Percentiles rank a stretch among this genome's conserved stretches.
Evolutionary conservation across 2,113 vertebrate genomes (phyloP).

Genomic region (Heterocephalus glaber): DNA sequence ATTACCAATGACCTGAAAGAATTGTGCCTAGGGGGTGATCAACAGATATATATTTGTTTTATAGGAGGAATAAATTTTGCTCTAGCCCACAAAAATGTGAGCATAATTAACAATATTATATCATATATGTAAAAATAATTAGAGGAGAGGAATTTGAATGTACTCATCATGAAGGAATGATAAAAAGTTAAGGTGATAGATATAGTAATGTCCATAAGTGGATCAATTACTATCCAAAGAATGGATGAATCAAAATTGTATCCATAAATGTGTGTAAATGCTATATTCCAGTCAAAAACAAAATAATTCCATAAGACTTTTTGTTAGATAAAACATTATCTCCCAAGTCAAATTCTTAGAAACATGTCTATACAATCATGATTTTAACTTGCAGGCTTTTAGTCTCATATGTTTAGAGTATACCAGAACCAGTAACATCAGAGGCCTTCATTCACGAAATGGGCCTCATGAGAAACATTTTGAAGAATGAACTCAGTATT

Average conservation of each 20-base stretch:
- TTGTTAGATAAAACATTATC: not conserved
- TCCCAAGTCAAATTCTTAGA: not conserved
- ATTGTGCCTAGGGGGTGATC: accelerated
- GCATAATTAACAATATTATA: not conserved
- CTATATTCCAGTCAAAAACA: not conserved
- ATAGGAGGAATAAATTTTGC: not conserved
- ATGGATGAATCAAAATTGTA: not conserved
- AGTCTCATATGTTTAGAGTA: not conserved
- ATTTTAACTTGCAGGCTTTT: not conserved
- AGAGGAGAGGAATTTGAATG: not conserved
- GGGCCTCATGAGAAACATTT: not conserved
- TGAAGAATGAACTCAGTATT: not conserved
- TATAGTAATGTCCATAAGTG: not conserved
- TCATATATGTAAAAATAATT: not conserved
- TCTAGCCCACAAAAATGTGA: not conserved
- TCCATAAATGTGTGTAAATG: not conserved
- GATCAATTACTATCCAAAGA: not conserved
- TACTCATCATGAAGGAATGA: not conserved
- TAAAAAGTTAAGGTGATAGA: not conserved
- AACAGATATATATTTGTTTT: accelerated
- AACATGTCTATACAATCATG: not conserved
- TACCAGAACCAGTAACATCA: not conserved
- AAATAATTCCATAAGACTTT: not conserved
- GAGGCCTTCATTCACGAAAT: not conserved
- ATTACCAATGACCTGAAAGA: accelerated